phyloP scores from a whole-genome alignment of 2,113 vertebrate species.

The Nothobranchius kuhntae region DNA sequence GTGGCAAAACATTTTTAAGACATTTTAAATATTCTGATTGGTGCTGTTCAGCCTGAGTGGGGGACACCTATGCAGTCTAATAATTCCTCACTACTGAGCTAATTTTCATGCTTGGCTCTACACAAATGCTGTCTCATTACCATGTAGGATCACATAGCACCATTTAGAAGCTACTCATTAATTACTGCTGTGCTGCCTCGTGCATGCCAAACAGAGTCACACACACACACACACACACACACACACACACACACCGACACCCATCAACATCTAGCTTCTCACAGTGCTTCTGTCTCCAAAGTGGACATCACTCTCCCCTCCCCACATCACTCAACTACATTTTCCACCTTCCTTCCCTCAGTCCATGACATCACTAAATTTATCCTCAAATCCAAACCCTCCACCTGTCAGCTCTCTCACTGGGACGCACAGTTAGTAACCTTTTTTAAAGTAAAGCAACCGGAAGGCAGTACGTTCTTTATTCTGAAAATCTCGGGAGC shows the following conservation, averaged over 20 bases:
- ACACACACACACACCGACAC: neutral
- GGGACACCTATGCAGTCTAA: conserved; percentile 20
- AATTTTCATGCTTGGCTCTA: conserved; percentile 61
- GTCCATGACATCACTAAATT: too few relatives aligned
- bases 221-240: conserved; percentile 14
- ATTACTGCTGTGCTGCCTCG: conserved; percentile 69
- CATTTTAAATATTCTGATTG: conserved; percentile 18
- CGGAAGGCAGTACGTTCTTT: too few relatives aligned
- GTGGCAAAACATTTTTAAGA: neutral
- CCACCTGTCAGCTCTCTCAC: conserved; percentile 10
- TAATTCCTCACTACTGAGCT: conserved; percentile 39
- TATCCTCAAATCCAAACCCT: too few relatives aligned
- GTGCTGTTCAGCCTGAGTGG: conserved; percentile 13
- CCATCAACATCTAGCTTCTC: too few relatives aligned
- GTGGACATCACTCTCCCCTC: too few relatives aligned
- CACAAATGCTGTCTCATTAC: conserved; percentile 75
- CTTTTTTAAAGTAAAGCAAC: too few relatives aligned
- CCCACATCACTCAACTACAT: too few relatives aligned
- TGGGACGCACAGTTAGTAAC: too few relatives aligned
- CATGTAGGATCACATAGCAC: conserved; percentile 72
- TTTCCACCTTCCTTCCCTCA: too few relatives aligned
- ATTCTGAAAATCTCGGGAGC: too few relatives aligned
- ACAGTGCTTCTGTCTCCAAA: too few relatives aligned
- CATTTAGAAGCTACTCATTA: conserved; percentile 78
- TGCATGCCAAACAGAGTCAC: conserved; percentile 66